Base-by-base conservation (phyloP, 1,140 invertebrate species). In the Megalonaias nervosa region DNA sequence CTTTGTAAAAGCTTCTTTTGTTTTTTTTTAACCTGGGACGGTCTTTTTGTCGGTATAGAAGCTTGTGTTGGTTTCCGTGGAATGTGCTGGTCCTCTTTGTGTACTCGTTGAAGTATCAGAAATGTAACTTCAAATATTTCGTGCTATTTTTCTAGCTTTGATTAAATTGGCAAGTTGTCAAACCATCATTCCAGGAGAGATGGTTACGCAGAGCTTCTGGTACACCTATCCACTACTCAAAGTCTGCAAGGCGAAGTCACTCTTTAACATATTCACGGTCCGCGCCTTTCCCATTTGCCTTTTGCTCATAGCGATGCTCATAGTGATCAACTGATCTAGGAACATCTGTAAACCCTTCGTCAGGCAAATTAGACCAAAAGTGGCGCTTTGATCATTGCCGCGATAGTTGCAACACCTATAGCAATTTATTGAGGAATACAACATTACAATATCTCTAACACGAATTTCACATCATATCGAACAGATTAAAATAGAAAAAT, bases 51-150 rank as follows among this genome's bases (percentile, higher is more conserved):
- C 48, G 66, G 17, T n/a, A 16, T 82, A 16, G 74, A 83, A 56
- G 78, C 75, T 59, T 56, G 76, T 6, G n/a, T 76, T 74, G 83
- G 83, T n/a, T 57, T 77, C 38, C 23, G 80, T 16, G 83, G 81
- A 85, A 85, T 61, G 31, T 60, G 0, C 66, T 85, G n/a, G 81
- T 85, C 23, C 67, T 82, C 6, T 80, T 80, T 59, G 74, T 83
- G 16, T 83, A 82, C 71, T 75, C 67, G 12, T 61, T 69, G 13
- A 71, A 75, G 69, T 58, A 75, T 16, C 73, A 81, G 16, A 60
- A 70, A 16, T 74, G 77, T 31, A 81, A 80, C n/a, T 77, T 80
- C 31, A 72, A 75, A 12, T 75, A 76, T 67, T 85, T 80, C 68
- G 74, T 85, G 13, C 72, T 83, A 62, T 78, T 69, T 4, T 67